Evolutionary conservation across 2,113 vertebrate genomes (phyloP).

Genomic region (Xiphorhynchus elegans): DNA sequence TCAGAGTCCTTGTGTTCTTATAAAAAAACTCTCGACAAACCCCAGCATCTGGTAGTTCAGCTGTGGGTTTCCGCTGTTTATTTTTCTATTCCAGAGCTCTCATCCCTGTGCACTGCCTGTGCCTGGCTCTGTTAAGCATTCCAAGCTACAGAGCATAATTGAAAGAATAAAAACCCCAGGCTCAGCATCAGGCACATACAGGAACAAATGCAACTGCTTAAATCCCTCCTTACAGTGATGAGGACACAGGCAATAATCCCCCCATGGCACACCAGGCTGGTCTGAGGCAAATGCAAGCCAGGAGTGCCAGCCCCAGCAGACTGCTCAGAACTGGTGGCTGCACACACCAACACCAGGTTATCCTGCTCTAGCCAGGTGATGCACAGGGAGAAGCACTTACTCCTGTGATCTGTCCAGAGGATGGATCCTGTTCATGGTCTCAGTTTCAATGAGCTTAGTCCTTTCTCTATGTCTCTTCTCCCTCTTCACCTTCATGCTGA

Average conservation of each 20-base stretch:
- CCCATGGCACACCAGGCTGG: background rate
- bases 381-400: background rate
- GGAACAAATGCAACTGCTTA: conserved; percentile 7
- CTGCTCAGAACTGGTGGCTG: background rate
- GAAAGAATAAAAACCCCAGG: conserved; percentile 51
- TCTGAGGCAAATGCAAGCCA: background rate
- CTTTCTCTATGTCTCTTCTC: background rate
- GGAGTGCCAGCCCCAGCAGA: background rate
- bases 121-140: conserved; percentile 53
- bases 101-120: conserved; percentile 48
- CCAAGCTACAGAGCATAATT: conserved; percentile 39
- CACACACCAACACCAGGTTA: background rate
- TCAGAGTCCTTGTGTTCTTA: conserved; percentile 9
- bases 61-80: conserved; percentile 63
- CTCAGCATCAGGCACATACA: conserved; percentile 19
- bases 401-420: background rate
- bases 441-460: background rate
- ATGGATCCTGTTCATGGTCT: background rate
- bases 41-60: conserved; percentile 64
- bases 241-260: background rate
- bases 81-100: conserved; percentile 51
- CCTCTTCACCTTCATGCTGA: background rate
- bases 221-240: background rate
- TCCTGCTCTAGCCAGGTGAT: background rate
- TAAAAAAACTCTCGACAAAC: conserved; percentile 8